These are phyloP conservation scores for Marisa cornuarietis DNA, from an alignment of 1,140 invertebrate species.

Conservation along the genomic window DNA sequence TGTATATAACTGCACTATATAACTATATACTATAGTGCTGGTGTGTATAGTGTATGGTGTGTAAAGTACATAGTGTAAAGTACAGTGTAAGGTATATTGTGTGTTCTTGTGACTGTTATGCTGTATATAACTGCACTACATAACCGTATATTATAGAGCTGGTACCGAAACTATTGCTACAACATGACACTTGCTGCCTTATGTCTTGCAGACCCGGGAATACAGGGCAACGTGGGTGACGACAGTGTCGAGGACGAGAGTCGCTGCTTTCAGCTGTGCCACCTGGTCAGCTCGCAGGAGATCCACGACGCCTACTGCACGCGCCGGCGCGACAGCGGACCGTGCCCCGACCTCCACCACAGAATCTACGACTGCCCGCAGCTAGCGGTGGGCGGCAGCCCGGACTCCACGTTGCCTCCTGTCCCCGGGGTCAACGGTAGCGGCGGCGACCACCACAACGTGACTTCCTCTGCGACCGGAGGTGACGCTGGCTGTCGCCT, in stretches of 20 bases:
- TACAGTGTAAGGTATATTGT: too few species aligned
- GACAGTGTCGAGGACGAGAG: background rate
- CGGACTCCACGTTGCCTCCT: background rate
- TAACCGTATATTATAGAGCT: too few species aligned
- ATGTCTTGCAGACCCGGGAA: too few species aligned
- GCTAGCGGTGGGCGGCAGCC: background rate
- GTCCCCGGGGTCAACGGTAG: conserved; percentile 1
- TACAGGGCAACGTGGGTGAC: background rate
- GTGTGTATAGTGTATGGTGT: too few species aligned
- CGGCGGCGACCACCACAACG: background rate
- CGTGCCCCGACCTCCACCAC: conserved; percentile 1
- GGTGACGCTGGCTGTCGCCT: background rate
- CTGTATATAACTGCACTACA: too few species aligned
- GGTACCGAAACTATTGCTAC: too few species aligned
- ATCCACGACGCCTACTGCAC: conserved; percentile 1
- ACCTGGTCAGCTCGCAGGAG: background rate
- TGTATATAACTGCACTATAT: too few species aligned
- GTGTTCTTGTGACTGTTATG: too few species aligned
- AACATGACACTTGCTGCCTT: too few species aligned
- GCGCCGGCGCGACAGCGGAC: background rate
- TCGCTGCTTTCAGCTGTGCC: conserved; percentile 17
- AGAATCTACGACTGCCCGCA: background rate
- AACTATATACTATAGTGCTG: too few species aligned
- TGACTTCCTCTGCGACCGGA: conserved; percentile 8
- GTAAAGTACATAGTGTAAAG: too few species aligned